Conservation (phyloP, 2,888 invertebrate genomes). For the Pelosia muscerda region DNA sequence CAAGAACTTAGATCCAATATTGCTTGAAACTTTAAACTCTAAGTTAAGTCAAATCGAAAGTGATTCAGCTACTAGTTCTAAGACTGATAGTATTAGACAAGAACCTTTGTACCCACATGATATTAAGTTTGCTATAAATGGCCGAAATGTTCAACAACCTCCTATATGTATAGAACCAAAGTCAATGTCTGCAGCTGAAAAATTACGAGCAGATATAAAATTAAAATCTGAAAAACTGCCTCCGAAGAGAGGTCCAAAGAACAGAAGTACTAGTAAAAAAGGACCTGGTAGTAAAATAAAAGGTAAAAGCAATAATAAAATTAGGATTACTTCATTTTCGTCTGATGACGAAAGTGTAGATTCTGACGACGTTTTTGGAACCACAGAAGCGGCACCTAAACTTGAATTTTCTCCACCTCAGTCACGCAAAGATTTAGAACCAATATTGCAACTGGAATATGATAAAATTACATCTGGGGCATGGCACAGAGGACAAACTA, state of each 20-base stretch:
- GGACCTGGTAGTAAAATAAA: constrained; percentile 87
- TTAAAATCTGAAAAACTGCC: constrained; percentile 88
- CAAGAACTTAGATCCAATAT: constrained; percentile 89
- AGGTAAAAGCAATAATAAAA: constrained; percentile 89
- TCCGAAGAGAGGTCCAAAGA: constrained; percentile 88
- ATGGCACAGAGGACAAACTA: constrained; percentile 90
- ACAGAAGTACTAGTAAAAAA: constrained; percentile 87
- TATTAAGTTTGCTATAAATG: constrained; percentile 84
- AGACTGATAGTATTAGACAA: constrained; percentile 89
- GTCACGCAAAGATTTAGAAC: constrained; percentile 91
- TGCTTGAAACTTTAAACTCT: constrained; percentile 90
- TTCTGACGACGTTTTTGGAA: constrained; percentile 92
- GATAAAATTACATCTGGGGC: constrained; percentile 90
- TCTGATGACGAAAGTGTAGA: constrained; percentile 92
- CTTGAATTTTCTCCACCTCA: constrained; percentile 92
- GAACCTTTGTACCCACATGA: constrained; percentile 86
- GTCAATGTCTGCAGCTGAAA: constrained; percentile 80
- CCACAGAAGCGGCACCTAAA: constrained; percentile 91
- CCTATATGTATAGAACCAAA: constrained; percentile 78
- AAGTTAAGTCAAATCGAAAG: constrained; percentile 92
- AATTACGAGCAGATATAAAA: constrained; percentile 84
- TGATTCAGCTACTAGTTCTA: constrained; percentile 91
- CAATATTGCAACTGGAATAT: constrained; percentile 90
- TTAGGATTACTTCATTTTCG: constrained; percentile 91
- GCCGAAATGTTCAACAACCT: constrained; percentile 75